phyloP scores from a whole-genome alignment of 2,113 vertebrate genomes.

The Eolophus roseicapilla region DNA sequence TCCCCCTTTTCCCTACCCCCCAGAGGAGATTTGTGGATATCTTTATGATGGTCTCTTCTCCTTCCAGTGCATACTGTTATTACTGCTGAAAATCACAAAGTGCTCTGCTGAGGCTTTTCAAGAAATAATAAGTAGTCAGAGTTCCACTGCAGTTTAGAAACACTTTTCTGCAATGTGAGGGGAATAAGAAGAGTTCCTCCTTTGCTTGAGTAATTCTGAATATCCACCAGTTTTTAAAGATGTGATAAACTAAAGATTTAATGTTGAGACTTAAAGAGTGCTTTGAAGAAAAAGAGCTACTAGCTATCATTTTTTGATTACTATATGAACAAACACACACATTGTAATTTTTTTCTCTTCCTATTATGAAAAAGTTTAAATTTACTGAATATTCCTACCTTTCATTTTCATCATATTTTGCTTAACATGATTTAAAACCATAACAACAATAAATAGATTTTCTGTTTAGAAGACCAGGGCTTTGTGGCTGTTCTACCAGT shows the following conservation, averaged over 20 bases:
- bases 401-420: background rate
- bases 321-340: background rate
- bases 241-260: background rate
- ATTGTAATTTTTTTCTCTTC: background rate
- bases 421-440: background rate
- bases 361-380: background rate
- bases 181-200: background rate
- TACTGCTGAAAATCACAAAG: background rate
- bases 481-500: background rate
- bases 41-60: background rate
- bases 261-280: background rate
- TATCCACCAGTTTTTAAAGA: background rate
- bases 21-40: background rate
- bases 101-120: background rate
- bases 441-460: background rate
- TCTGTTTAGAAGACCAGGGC: background rate
- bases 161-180: background rate
- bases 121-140: background rate
- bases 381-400: background rate
- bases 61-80: background rate
- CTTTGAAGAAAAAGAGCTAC: background rate
- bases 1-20: background rate
- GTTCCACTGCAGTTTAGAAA: background rate
- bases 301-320: background rate
- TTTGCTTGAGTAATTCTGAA: background rate